Percentiles rank a stretch among this genome's conserved stretches.
These are phyloP conservation scores for Falco novaeseelandiae DNA, from an alignment of 2,797 vertebrate species.

Conservation along the genomic window DNA sequence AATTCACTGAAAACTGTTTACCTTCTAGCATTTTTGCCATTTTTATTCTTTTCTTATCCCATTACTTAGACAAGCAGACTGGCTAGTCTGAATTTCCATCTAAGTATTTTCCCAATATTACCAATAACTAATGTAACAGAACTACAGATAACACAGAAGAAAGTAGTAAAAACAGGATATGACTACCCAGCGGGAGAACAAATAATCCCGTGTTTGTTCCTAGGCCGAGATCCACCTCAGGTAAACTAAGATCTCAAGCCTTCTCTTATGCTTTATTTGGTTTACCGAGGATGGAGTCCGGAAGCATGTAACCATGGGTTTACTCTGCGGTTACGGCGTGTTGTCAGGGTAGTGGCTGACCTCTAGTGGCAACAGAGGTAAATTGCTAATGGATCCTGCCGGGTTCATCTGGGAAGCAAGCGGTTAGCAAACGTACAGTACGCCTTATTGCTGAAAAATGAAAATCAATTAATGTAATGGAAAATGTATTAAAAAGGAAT, in stretches of 20 bases:
- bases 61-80: background rate
- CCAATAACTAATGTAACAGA: background rate
- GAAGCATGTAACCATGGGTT: background rate
- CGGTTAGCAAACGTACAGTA: accelerated
- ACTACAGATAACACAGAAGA: background rate
- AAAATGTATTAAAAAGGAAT: background rate
- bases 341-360: constrained; percentile 21
- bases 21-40: background rate
- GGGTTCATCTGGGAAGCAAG: background rate
- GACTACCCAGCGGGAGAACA: background rate
- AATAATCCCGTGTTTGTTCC: background rate
- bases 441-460: background rate
- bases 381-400: background rate
- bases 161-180: background rate
- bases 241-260: background rate
- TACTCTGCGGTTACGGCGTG: background rate
- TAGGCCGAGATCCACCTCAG: background rate
- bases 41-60: background rate
- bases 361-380: background rate
- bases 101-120: background rate
- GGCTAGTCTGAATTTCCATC: background rate
- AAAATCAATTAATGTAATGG: background rate
- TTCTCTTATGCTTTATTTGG: background rate
- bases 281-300: background rate
- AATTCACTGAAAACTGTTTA: background rate